These are phyloP conservation scores for Abrostola triplasia DNA, from an alignment of 2,888 invertebrate species.

Conservation along the genomic window DNA sequence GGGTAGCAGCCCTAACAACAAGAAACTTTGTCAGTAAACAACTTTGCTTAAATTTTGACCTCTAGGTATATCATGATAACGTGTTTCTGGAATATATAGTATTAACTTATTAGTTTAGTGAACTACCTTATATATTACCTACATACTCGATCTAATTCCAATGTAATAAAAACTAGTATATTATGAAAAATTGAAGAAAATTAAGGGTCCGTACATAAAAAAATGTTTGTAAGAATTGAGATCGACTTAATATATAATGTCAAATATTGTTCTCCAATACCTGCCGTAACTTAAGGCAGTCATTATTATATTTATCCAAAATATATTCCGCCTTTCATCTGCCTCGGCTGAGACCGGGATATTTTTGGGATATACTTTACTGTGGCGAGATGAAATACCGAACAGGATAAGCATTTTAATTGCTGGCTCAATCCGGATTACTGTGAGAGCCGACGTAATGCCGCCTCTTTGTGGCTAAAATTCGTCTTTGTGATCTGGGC, in stretches of 20 bases:
- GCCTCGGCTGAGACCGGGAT: conserved; percentile 28
- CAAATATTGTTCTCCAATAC: neutral
- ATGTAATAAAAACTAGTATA: no score
- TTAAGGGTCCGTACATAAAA: no score
- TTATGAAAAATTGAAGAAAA: no score
- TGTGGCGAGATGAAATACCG: conserved; percentile 64
- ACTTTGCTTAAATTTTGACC: conserved; percentile 51
- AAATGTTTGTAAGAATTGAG: neutral
- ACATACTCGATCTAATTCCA: neutral
- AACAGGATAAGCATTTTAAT: conserved; percentile 79
- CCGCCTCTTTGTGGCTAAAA: conserved; percentile 70
- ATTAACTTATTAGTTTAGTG: neutral
- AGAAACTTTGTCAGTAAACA: conserved; percentile 58
- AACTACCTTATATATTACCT: neutral
- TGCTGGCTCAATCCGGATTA: conserved; percentile 78
- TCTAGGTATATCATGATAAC: conserved; percentile 31
- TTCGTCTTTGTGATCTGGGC: conserved; percentile 66
- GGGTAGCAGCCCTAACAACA: conserved; percentile 44
- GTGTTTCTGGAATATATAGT: conserved; percentile 7
- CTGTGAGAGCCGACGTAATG: conserved; percentile 64
- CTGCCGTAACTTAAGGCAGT: conserved; percentile 1
- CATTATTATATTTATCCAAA: conserved; percentile 18
- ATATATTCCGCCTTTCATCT: conserved; percentile 27
- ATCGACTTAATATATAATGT: neutral
- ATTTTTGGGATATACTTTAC: conserved; percentile 51